Evolutionary conservation across 2,113 vertebrate genomes (phyloP).

Genomic region (Nipponia nippon): DNA sequence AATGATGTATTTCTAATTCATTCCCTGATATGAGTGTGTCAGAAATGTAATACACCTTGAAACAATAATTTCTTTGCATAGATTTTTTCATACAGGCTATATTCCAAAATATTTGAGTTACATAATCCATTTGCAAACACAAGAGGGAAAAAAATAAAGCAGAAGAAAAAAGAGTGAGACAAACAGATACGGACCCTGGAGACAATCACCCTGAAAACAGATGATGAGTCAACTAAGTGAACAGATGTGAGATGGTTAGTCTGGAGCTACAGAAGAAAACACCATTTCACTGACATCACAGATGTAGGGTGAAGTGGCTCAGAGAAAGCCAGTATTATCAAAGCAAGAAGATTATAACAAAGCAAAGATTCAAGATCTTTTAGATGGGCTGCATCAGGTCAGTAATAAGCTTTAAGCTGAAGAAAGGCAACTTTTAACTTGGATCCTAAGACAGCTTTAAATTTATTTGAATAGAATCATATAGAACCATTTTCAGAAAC

Average conservation of each 20-base stretch:
- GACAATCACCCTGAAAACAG: background rate
- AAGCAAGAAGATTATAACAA: background rate
- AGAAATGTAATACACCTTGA: background rate
- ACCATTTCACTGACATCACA: background rate
- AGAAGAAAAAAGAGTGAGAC: background rate
- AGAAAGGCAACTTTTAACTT: background rate
- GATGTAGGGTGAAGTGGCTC: background rate
- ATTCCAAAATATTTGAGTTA: background rate
- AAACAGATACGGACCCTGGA: background rate
- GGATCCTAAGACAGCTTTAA: background rate
- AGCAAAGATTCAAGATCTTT: background rate
- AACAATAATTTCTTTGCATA: background rate
- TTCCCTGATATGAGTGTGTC: background rate
- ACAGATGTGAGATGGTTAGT: background rate
- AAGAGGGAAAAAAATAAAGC: background rate
- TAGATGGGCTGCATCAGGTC: background rate
- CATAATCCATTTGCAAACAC: background rate
- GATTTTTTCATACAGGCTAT: background rate
- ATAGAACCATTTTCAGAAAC: background rate
- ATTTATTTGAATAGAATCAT: background rate
- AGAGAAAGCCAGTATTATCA: background rate
- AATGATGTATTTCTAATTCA: background rate
- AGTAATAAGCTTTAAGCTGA: background rate
- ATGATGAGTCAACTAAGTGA: background rate
- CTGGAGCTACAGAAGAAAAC: background rate